Evolutionary conservation across 2,113 vertebrate species (phyloP).

Genomic region (Nestor notabilis): DNA sequence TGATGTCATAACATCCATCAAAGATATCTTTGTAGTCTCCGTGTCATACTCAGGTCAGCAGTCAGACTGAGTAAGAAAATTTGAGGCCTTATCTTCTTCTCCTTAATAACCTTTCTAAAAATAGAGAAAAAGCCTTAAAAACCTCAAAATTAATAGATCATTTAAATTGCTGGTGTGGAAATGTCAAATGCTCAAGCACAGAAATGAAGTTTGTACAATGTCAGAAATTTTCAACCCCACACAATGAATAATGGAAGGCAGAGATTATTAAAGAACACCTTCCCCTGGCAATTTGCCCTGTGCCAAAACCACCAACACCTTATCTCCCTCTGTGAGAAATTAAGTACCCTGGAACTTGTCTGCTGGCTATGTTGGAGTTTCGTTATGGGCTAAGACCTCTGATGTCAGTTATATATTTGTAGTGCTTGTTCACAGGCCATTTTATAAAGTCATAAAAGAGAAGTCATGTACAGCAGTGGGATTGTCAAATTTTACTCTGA

Average conservation of each 20-base stretch:
- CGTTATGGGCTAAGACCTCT: not conserved
- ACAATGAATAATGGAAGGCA: not conserved
- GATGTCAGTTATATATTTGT: not conserved
- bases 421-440: not conserved
- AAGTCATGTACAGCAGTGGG: not conserved
- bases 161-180: not conserved
- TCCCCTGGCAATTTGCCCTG: not conserved
- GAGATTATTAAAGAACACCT: not conserved
- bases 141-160: not conserved
- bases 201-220: not conserved
- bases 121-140: not conserved
- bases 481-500: not conserved
- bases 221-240: not conserved
- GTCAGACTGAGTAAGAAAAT: not conserved
- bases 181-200: not conserved
- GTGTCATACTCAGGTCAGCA: not conserved
- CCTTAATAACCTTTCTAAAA: not conserved
- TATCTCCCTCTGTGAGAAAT: not conserved
- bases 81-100: not conserved
- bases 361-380: not conserved
- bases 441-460: constrained; percentile 20
- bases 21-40: not conserved
- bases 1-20: not conserved
- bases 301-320: accelerated
- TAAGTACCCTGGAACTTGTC: not conserved